Evolutionary conservation across 2,888 invertebrate genomes (phyloP).

Genomic region (Dermolepida albohirtum): DNA sequence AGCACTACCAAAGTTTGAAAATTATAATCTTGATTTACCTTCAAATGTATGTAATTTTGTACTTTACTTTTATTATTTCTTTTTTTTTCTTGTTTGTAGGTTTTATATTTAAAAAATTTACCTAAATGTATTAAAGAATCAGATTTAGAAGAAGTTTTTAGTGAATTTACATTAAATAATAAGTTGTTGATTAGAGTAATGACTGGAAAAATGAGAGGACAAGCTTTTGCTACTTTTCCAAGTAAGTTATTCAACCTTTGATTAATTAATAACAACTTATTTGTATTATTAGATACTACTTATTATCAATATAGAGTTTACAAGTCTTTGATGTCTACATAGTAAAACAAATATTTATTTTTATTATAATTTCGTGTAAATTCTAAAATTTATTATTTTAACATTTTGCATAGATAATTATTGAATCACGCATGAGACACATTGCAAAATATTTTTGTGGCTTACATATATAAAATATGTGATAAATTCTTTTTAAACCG

Average conservation of each 20-base stretch:
- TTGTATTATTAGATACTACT: too few species aligned
- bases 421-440: too few species aligned
- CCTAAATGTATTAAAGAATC: slow-evolving; percentile 65
- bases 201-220: slow-evolving; percentile 71
- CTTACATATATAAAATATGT: too few species aligned
- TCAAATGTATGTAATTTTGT: slow-evolving; percentile 63
- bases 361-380: too few species aligned
- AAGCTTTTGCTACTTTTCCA: slow-evolving; percentile 70
- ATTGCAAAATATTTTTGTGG: too few species aligned
- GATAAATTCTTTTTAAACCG: too few species aligned
- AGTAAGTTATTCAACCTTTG: slow-evolving; percentile 58
- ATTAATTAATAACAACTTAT: too few species aligned
- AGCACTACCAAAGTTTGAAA: slow-evolving; percentile 68
- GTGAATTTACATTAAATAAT: slow-evolving; percentile 60
- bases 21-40: slow-evolving; percentile 68
- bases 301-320: not conserved
- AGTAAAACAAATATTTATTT: too few species aligned
- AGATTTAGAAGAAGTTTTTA: slow-evolving; percentile 67
- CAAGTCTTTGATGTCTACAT: not conserved
- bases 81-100: slow-evolving; percentile 58
- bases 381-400: too few species aligned
- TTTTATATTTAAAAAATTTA: slow-evolving; percentile 71
- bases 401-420: not conserved
- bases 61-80: not conserved
- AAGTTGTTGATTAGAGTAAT: slow-evolving; percentile 65